These are phyloP conservation scores for Sturnira hondurensis DNA, from an alignment of 2,113 vertebrate species.

Conservation along the genomic window DNA sequence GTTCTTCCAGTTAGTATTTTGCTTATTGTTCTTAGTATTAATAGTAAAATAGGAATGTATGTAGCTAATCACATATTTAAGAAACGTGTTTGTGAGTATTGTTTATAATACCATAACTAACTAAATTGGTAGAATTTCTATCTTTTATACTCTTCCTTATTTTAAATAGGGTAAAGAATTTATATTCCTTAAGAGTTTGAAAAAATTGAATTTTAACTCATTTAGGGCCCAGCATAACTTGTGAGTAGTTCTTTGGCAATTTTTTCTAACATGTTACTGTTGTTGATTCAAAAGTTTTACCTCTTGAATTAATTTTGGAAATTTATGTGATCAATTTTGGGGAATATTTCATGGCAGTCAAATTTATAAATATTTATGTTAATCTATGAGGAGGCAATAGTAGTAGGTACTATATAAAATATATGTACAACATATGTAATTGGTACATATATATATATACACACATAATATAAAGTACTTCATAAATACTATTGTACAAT, in stretches of 20 bases:
- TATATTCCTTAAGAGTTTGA: background rate
- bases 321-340: background rate
- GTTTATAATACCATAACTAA: background rate
- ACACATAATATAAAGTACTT: background rate
- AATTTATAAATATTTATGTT: background rate
- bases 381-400: background rate
- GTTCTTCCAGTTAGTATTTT: background rate
- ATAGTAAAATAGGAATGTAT: background rate
- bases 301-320: slow-evolving; percentile 1
- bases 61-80: background rate
- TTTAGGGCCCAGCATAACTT: background rate
- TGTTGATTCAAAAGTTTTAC: background rate
- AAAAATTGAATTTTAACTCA: background rate
- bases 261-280: background rate
- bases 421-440: background rate
- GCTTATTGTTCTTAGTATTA: background rate
- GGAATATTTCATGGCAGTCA: background rate
- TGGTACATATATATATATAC: background rate
- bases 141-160: background rate
- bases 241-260: background rate
- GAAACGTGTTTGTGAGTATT: background rate
- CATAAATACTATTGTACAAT: background rate
- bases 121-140: background rate
- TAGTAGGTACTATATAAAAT: background rate
- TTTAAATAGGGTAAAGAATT: background rate